Evolutionary conservation across 2,797 vertebrate species (phyloP), one percentile per base, ranked within the genome.

Genomic region (Gobio occitaniae): DNA sequence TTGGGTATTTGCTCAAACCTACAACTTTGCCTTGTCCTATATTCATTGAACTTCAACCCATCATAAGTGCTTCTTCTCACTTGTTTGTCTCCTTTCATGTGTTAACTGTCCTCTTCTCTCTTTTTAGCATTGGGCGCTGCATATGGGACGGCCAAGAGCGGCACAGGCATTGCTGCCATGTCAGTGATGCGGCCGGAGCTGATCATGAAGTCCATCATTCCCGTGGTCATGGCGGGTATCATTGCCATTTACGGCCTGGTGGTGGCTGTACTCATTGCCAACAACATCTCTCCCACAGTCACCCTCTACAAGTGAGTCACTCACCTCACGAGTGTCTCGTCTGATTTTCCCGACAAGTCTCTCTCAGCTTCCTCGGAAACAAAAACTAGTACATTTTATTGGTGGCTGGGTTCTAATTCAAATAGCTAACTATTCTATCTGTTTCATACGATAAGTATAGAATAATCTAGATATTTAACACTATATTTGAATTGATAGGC

Each of bases 141-240:
- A 17, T 99, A 99, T 90, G 98, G 98, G 89, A 99, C 98, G 17
- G 97, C 98, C n/a, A 99, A 99, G 94, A 99, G 98, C 1, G 98
- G 98, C 79, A 99, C 98, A 0, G 98, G 98, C 77, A 99, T 99
- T 2, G 97, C 98, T 17, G 98, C 98, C 92, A 99, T 99, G 98
- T 99, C 98, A 0, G 98, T 99, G 93, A 99, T 99, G 98, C 95
- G 98, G 95, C 98, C 98, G 59, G 98, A 99, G 94, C 95, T 99
- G 93, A 99, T 99, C 95, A 99, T 99, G 98, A 99, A 97, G 95
- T 99, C 98, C 59, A 99, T 99, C 95, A 99, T 99, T 90, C 98
- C 98, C 0, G 98, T 99, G 66, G 98, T 99, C 93, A 99, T 99
- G 98, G 98, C 98, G 7, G 98, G 98, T 91, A 99, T 99, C 92